A percentile compares a stretch with the other conserved stretches of the same genome.
Conservation (phyloP, 2,797 vertebrate genomes). For the Siniperca scherzeri region DNA sequence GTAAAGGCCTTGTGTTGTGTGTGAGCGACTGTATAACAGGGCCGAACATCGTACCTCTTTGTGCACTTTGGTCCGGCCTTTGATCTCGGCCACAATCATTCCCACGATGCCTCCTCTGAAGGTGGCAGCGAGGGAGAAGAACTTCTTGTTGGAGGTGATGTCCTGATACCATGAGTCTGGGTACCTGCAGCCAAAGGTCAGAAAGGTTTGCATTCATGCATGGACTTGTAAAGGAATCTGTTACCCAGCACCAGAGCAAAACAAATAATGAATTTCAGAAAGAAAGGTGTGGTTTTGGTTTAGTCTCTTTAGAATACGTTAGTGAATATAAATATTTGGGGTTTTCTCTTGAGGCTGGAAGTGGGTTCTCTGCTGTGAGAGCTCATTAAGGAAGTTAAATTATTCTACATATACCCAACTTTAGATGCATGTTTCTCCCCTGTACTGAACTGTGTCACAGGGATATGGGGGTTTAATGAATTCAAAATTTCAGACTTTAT, state of each 20-base stretch:
- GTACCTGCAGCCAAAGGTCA: constrained; percentile 86
- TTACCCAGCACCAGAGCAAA: not conserved
- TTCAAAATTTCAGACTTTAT: no score
- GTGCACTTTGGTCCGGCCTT: constrained; percentile 98
- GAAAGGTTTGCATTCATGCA: not conserved
- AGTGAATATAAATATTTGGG: no score
- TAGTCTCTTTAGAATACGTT: no score
- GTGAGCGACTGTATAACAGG: not conserved
- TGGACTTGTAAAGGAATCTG: not conserved
- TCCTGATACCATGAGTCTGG: constrained; percentile 99
- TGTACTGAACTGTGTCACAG: no score
- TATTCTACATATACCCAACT: no score
- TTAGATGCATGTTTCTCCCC: no score
- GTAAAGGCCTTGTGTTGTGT: not conserved
- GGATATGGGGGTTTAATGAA: no score
- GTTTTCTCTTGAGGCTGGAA: no score
- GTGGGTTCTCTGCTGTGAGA: no score
- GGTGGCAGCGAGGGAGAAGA: constrained; percentile 98
- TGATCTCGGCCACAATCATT: constrained; percentile 99
- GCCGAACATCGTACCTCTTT: constrained; percentile 89
- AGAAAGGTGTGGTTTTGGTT: not conserved
- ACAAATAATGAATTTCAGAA: no score
- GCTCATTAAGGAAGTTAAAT: no score
- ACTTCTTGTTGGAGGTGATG: constrained; percentile 99
- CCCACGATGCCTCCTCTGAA: constrained; percentile 96